These are phyloP conservation scores for Drosophila suboccidentalis DNA, from an alignment of 2,888 invertebrate species.

Conservation along the genomic window DNA sequence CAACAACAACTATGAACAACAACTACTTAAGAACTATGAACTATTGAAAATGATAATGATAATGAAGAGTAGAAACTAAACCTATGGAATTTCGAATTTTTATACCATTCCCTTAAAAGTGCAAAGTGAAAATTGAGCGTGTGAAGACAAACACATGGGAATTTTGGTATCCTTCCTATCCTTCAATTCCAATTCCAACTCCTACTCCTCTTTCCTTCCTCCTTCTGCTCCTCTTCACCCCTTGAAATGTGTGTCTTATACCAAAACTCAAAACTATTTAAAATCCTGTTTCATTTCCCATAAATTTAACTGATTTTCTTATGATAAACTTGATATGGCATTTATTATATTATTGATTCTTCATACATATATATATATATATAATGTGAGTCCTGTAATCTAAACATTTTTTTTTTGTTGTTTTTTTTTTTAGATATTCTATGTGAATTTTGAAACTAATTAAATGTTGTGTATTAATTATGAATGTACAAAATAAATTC, in stretches of 20 bases:
- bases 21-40: constrained; percentile 11
- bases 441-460: constrained; percentile 45
- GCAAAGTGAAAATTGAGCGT: constrained; percentile 20
- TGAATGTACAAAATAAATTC: constrained; percentile 57
- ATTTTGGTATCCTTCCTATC: constrained; percentile 22
- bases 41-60: constrained; percentile 5
- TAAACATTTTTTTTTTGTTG: constrained; percentile 9
- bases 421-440: constrained; percentile 29
- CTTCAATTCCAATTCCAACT: neutral
- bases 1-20: constrained; percentile 33
- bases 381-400: constrained; percentile 14
- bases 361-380: constrained; percentile 1
- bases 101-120: constrained; percentile 36
- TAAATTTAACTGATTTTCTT: constrained; percentile 20
- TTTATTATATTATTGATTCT: constrained; percentile 35
- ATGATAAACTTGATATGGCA: constrained; percentile 29
- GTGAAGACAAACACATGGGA: constrained; percentile 45
- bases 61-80: neutral
- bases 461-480: constrained; percentile 78
- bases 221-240: neutral
- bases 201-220: neutral
- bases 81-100: constrained; percentile 56
- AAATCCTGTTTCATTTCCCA: constrained; percentile 29
- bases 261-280: constrained; percentile 2
- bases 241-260: constrained; percentile 36